Percentiles rank a stretch among this genome's conserved stretches.
Conservation (phyloP, 1,140 invertebrate species). For the Halesus radiatus region DNA sequence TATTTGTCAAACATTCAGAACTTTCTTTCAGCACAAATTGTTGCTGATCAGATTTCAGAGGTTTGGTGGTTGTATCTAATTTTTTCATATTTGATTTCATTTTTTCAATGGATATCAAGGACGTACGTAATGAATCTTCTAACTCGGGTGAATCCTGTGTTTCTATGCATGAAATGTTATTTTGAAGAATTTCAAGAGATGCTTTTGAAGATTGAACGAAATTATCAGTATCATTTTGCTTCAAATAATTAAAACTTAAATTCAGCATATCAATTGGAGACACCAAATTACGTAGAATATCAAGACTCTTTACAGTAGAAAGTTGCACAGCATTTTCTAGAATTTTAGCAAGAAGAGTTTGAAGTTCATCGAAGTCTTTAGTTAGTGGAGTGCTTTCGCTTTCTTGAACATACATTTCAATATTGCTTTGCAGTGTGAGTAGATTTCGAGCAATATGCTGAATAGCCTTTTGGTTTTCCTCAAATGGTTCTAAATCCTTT, state of each 20-base stretch:
- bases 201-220: conserved; percentile 24
- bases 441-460: conserved; percentile 70
- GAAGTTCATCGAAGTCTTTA: conserved; percentile 42
- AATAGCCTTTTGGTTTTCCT: conserved; percentile 67
- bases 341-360: conserved; percentile 65
- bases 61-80: not conserved
- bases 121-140: conserved; percentile 23
- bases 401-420: conserved; percentile 55
- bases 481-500: conserved; percentile 59
- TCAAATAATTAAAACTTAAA: conserved; percentile 37
- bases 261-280: conserved; percentile 48
- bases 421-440: conserved; percentile 65
- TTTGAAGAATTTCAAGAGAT: conserved; percentile 40
- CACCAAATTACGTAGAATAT: conserved; percentile 38
- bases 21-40: not conserved
- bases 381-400: conserved; percentile 52
- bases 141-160: conserved; percentile 18
- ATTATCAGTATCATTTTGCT: conserved; percentile 18
- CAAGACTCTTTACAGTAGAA: conserved; percentile 41
- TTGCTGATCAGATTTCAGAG: not conserved
- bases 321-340: conserved; percentile 65
- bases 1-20: conserved; percentile 36
- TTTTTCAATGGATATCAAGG: conserved; percentile 16
- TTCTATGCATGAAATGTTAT: conserved; percentile 33
- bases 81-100: conserved; percentile 13